phyloP scores from a whole-genome alignment of 2,113 vertebrate species.

The Brachyhypopomus occidentalis region DNA sequence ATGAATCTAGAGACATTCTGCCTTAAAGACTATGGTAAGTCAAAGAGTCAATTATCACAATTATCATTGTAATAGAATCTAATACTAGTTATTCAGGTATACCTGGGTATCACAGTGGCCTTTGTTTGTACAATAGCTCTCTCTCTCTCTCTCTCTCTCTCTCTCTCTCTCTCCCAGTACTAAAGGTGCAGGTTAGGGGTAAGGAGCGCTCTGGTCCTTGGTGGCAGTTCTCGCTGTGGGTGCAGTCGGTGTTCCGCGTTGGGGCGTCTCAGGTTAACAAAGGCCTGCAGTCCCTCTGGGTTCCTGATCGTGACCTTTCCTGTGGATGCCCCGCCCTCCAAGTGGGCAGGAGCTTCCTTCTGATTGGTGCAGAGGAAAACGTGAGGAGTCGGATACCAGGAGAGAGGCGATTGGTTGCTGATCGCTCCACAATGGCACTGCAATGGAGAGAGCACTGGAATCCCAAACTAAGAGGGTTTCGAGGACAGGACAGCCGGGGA shows the following conservation, averaged over 20 bases:
- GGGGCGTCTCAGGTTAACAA: slow-evolving; percentile 71
- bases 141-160: slow-evolving; percentile 22
- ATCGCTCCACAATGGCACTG: slow-evolving; percentile 81
- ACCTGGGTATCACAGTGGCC: not conserved
- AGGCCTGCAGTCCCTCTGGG: slow-evolving; percentile 81
- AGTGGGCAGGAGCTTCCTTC: slow-evolving; percentile 77
- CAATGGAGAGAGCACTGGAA: slow-evolving; percentile 89
- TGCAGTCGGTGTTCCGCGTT: slow-evolving; percentile 78
- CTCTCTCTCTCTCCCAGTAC: slow-evolving; percentile 65
- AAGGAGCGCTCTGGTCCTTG: slow-evolving; percentile 77
- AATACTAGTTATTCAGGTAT: not conserved
- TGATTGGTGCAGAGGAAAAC: slow-evolving; percentile 73
- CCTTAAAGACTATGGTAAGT: slow-evolving; percentile 83
- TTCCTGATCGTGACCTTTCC: slow-evolving; percentile 79
- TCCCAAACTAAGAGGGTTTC: slow-evolving; percentile 80
- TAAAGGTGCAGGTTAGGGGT: slow-evolving; percentile 79
- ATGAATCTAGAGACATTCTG: slow-evolving; percentile 88
- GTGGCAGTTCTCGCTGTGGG: slow-evolving; percentile 82
- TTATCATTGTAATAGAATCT: too few relatives aligned
- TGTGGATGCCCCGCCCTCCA: slow-evolving; percentile 82
- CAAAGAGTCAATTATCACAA: not conserved
- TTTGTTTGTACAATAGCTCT: not conserved
- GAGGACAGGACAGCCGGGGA: slow-evolving; percentile 80
- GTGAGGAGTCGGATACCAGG: slow-evolving; percentile 72
- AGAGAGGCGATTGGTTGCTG: slow-evolving; percentile 78